Conservation (phyloP, 2,113 vertebrate genomes). For the Cochlearius cochlearius region DNA sequence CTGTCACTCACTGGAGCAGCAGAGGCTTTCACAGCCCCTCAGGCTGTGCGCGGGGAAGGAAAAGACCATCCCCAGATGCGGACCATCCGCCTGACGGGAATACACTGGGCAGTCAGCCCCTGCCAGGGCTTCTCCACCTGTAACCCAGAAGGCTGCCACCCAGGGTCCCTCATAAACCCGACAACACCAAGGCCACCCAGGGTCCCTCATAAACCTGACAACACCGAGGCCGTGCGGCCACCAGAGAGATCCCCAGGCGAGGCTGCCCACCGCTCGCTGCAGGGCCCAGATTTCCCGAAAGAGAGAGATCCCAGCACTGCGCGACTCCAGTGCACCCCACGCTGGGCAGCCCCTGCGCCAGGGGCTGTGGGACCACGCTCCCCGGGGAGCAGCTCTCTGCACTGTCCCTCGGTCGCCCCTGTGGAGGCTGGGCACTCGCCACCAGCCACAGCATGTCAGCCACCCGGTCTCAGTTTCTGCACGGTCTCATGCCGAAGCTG, state of each 20-base stretch:
- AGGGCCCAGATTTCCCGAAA: background rate
- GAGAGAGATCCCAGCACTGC: background rate
- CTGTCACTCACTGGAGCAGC: background rate
- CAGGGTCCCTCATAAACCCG: accelerated
- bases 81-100: background rate
- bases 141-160: accelerated
- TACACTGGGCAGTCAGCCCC: background rate
- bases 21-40: background rate
- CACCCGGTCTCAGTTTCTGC: accelerated
- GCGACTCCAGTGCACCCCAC: accelerated
- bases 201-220: accelerated
- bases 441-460: accelerated
- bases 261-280: accelerated
- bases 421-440: accelerated
- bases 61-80: background rate
- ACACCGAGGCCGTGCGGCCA: accelerated
- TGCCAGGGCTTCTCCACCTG: accelerated
- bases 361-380: background rate
- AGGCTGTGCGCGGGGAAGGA: accelerated
- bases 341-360: accelerated
- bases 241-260: accelerated
- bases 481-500: accelerated
- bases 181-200: background rate
- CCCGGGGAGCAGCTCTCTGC: background rate
- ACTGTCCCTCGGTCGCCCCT: accelerated